Conservation (phyloP, 2,113 vertebrate genomes). For the Apodemus speciosus region DNA sequence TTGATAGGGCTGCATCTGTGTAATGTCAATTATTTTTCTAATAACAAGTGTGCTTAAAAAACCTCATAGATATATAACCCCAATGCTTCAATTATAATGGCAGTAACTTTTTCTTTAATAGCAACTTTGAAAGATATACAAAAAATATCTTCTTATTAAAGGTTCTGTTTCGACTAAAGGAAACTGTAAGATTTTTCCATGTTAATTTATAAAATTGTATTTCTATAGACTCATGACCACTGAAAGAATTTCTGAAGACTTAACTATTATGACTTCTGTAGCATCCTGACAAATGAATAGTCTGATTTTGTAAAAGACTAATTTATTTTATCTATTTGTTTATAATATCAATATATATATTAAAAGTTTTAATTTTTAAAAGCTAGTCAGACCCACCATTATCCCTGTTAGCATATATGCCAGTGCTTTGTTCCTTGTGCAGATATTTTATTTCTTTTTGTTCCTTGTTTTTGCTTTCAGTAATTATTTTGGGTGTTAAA, state of each 20-base stretch:
- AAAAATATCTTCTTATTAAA: not conserved
- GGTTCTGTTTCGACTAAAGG: not conserved
- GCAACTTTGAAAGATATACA: not conserved
- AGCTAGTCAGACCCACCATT: not conserved
- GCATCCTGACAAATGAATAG: not conserved
- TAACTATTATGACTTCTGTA: not conserved
- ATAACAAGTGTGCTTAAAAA: not conserved
- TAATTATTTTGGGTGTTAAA: not conserved
- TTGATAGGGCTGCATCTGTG: not conserved
- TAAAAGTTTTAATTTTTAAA: too few species aligned
- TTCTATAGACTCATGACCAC: not conserved
- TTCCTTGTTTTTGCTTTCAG: not conserved
- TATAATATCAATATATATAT: too few species aligned
- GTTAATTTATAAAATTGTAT: not conserved
- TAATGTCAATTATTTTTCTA: not conserved
- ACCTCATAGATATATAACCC: not conserved
- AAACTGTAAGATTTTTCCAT: not conserved
- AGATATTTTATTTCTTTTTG: not conserved
- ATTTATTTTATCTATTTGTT: not conserved
- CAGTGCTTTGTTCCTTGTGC: not conserved
- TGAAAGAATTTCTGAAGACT: not conserved
- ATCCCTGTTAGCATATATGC: not conserved
- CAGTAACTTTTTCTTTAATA: not conserved
- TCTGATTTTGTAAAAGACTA: not conserved
- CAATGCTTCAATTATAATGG: not conserved